A percentile compares a stretch with the other conserved stretches of the same genome.
phyloP scores from a whole-genome alignment of 2,797 vertebrate species.

The Rhincodon typus region DNA sequence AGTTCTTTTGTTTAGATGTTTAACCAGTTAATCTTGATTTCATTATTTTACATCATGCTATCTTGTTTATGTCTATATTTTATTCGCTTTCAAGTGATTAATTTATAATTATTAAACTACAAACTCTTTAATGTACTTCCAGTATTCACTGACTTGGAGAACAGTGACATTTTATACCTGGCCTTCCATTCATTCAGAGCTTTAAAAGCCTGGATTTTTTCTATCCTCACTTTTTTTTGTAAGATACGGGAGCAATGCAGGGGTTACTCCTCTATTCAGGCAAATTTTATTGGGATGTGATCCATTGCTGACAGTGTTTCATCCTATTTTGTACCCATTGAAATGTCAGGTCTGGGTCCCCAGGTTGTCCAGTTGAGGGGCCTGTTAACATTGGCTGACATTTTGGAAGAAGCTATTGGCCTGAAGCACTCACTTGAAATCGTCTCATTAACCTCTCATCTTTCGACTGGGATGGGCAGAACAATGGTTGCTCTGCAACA shows the following conservation, averaged over 20 bases:
- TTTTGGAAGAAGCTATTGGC: background rate
- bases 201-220: background rate
- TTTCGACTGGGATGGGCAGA: background rate
- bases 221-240: background rate
- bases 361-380: background rate
- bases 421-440: background rate
- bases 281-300: background rate
- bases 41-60: background rate
- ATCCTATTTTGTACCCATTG: background rate
- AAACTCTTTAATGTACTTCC: background rate
- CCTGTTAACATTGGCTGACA: background rate
- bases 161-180: background rate
- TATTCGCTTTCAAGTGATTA: background rate
- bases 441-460: background rate
- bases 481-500: background rate
- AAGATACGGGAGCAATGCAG: background rate
- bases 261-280: background rate
- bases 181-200: background rate
- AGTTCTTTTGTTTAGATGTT: background rate
- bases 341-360: background rate
- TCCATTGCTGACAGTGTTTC: background rate
- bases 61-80: background rate
- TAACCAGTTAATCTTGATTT: background rate
- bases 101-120: background rate
- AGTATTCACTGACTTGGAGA: background rate